A percentile compares a stretch with the other conserved stretches of the same genome.
phyloP scores from a whole-genome alignment of 1,140 invertebrate genomes.

The Apis cerana region DNA sequence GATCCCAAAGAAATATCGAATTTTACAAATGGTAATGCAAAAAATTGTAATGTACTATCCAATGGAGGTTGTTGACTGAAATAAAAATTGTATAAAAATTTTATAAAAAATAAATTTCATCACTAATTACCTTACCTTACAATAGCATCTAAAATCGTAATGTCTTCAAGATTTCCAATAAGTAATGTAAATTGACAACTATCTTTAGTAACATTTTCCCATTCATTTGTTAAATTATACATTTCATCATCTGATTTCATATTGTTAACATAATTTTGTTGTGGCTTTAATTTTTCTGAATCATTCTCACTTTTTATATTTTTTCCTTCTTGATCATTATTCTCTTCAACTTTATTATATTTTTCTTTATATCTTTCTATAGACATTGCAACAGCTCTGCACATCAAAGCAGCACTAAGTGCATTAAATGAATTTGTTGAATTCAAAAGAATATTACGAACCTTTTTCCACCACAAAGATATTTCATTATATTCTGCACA shows the following conservation, averaged over 20 bases:
- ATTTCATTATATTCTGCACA: constrained; percentile 84
- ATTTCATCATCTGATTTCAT: constrained; percentile 79
- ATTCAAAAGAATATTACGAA: constrained; percentile 86
- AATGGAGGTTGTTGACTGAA: constrained; percentile 71
- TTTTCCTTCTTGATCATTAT: constrained; percentile 64
- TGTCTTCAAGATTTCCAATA: constrained; percentile 94
- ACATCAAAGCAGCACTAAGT: constrained; percentile 88
- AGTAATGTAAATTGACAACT: constrained; percentile 92
- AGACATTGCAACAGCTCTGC: constrained; percentile 85
- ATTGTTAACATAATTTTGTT: constrained; percentile 39
- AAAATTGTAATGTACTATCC: constrained; percentile 71
- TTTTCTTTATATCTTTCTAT: constrained; percentile 80
- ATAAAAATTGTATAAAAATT: constrained; percentile 38
- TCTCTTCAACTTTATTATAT: constrained; percentile 57
- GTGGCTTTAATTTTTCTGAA: constrained; percentile 27
- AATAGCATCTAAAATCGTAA: constrained; percentile 88
- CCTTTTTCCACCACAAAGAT: constrained; percentile 88
- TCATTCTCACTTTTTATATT: constrained; percentile 57
- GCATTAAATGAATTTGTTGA: constrained; percentile 87
- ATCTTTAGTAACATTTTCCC: constrained; percentile 93
- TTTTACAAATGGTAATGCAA: constrained; percentile 82
- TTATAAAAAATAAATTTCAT: constrained; percentile 61
- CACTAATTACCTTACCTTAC: constrained; percentile 83
- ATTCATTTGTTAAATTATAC: constrained; percentile 81
- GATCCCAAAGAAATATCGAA: constrained; percentile 87